phyloP scores from a whole-genome alignment of 2,797 vertebrate genomes.

The Hylomyscus alleni region DNA sequence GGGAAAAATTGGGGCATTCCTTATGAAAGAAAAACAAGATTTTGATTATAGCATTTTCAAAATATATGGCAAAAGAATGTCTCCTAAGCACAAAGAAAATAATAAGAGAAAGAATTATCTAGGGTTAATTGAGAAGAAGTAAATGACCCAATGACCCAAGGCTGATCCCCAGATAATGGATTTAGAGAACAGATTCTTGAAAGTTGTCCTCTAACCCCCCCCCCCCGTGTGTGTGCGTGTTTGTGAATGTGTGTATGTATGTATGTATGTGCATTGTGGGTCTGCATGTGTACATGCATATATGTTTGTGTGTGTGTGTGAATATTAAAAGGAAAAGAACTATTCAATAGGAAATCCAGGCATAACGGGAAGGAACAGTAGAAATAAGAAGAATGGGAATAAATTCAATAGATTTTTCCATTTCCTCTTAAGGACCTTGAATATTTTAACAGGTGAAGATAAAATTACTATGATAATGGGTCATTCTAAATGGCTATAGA shows the following conservation, averaged over 20 bases:
- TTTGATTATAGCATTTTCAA: neutral
- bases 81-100: neutral
- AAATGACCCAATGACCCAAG: neutral
- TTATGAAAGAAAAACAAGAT: neutral
- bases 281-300: neutral
- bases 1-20: neutral
- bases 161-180: neutral
- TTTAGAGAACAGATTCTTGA: neutral
- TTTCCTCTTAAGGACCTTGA: neutral
- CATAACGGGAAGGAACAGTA: neutral
- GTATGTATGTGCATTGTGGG: neutral
- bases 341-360: neutral
- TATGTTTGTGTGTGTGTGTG: neutral
- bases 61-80: neutral
- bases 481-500: neutral
- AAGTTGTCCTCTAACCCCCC: neutral
- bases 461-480: neutral
- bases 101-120: neutral
- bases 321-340: neutral
- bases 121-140: neutral
- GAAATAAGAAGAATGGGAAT: neutral
- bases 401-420: constrained; percentile 24
- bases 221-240: neutral
- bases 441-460: neutral
- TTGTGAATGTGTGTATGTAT: neutral